A percentile compares a stretch with the other conserved stretches of the same genome.
Evolutionary conservation across 2,888 invertebrate genomes (phyloP).

Genomic region (Sarcophaga caerulescens): DNA sequence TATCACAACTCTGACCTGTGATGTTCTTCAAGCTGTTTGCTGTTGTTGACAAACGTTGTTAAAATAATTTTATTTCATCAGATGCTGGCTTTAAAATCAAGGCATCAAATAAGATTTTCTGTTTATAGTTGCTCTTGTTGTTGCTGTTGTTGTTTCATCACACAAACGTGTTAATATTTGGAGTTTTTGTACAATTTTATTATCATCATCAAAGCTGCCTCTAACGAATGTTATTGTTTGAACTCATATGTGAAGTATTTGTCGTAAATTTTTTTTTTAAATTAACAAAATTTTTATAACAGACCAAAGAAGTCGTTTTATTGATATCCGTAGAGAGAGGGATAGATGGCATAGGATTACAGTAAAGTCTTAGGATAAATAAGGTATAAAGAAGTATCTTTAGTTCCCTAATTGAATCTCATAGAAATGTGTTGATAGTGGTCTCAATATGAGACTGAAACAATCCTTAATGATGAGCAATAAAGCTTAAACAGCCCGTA

Average conservation of each 20-base stretch:
- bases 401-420: no score
- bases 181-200: constrained; percentile 49
- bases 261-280: constrained; percentile 28
- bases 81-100: constrained; percentile 22
- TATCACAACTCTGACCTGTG: constrained; percentile 42
- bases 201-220: neutral
- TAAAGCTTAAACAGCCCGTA: no score
- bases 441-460: no score
- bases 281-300: neutral
- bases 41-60: constrained; percentile 61
- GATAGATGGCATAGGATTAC: no score
- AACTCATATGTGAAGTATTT: neutral
- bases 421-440: no score
- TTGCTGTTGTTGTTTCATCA: constrained; percentile 46
- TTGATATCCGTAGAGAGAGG: no score
- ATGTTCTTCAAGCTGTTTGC: neutral
- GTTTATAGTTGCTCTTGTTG: no score
- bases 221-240: constrained; percentile 29
- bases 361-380: no score
- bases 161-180: constrained; percentile 64
- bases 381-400: no score
- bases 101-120: neutral
- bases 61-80: constrained; percentile 19
- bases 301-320: no score
- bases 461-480: no score